Percentiles rank a stretch among this genome's conserved stretches.
These are phyloP conservation scores for Podarcis cretensis DNA, from an alignment of 2,113 vertebrate species.

Conservation along the genomic window DNA sequence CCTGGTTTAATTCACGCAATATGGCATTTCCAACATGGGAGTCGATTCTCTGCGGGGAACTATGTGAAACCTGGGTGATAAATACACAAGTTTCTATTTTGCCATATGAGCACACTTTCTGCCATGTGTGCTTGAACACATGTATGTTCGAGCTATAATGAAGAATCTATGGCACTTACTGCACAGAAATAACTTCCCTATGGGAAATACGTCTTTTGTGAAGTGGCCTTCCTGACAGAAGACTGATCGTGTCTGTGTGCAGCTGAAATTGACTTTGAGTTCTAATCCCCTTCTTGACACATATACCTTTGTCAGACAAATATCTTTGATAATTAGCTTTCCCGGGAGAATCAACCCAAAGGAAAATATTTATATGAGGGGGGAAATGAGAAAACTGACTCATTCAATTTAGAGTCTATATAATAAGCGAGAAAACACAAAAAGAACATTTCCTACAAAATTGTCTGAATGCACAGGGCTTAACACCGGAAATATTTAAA, in stretches of 20 bases:
- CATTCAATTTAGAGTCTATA: not conserved
- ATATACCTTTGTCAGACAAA: conserved; percentile 10
- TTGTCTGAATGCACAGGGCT: not conserved
- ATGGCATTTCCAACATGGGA: not conserved
- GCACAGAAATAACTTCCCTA: not conserved
- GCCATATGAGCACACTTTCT: not conserved
- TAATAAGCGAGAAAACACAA: not conserved
- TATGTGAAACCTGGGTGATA: not conserved
- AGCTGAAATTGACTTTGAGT: not conserved
- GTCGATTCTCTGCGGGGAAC: not conserved
- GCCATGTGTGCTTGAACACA: not conserved
- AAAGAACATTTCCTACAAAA: not conserved
- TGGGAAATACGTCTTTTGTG: not conserved
- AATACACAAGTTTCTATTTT: not conserved
- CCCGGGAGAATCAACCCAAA: not conserved
- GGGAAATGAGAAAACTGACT: conserved; percentile 4
- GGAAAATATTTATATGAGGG: conserved; percentile 14
- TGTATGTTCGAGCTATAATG: not conserved
- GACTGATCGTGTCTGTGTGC: not conserved
- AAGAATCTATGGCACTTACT: not conserved
- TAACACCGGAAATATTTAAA: not conserved
- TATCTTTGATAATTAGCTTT: conserved; percentile 15
- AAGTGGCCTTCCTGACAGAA: not conserved
- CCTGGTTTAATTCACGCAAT: not conserved
- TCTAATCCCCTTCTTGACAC: not conserved